Base-by-base conservation (phyloP, 2,797 vertebrate genomes). In the Brachyrhaphis roseni region DNA sequence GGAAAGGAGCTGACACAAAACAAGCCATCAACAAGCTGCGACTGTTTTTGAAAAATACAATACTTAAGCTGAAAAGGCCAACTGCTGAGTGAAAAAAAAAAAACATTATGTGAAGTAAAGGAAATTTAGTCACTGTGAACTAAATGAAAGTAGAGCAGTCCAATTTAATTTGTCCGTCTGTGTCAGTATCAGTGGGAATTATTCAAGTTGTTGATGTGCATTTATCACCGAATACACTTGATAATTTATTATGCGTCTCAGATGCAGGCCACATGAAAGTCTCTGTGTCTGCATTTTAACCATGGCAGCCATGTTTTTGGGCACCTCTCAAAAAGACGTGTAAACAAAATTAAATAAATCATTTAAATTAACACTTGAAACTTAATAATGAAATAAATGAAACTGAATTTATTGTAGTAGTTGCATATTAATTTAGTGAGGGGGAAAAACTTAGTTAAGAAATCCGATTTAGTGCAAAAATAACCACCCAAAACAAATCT, bases 21-120 rank as follows among this genome's bases (percentile, higher is more conserved):
- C 89, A 88, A 84, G 90, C 87, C 87, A 85, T 82, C 86, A 87
- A 82, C 78, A 77, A 46, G 82, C 84, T 68, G 43, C 78, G 78
- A 89, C 82, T 85, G 75, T 68, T 91, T 53, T 87, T 84, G 43
- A 86, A 90, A 88, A 90, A 91, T 66, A 88, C 64, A 85, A 88
- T 73, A 55, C 72, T 81, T 85, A 39, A 62, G 59, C 76, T 80
- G 86, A 86, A 92, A 93, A 91, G 88, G 86, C 78, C 86, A 93
- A 82, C 55, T 36, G 74, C 78, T 81, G 41, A 73, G 71, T 75
- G 75, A 84, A 76, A 90, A 80, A 82, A 72, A 78, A n/a, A 45
- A 45, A 45, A 8, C 8, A 66, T 49, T 79, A 66, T 79, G 80
- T 83, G 81, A 91, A 79, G 88, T 82, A 80, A 78, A 70, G 70